Conservation (phyloP, 1,140 invertebrate species). For the Homarus americanus region DNA sequence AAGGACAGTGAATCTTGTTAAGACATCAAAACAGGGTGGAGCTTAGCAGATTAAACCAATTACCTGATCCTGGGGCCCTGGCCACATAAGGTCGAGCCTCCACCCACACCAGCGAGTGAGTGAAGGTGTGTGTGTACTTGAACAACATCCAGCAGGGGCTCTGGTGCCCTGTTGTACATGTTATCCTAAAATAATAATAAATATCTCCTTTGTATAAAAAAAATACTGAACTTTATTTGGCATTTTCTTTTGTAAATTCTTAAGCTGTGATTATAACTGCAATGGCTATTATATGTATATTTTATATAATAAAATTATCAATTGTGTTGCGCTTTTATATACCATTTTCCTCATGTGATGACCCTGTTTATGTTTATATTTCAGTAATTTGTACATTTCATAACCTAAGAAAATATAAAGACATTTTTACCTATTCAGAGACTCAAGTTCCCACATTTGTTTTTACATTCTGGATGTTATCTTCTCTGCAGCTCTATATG, state of each 20-base stretch:
- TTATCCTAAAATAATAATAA: background rate
- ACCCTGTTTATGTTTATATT: no score
- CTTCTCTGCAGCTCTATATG: no score
- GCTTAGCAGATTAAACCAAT: no score
- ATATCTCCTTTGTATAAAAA: slow-evolving; percentile 15
- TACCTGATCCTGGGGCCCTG: no score
- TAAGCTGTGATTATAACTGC: slow-evolving; percentile 67
- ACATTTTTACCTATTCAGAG: no score
- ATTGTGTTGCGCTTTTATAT: background rate
- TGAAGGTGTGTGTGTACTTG: background rate
- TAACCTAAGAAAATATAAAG: no score
- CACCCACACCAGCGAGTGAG: background rate
- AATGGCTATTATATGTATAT: slow-evolving; percentile 70
- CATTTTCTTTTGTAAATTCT: slow-evolving; percentile 68
- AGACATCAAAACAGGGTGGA: no score
- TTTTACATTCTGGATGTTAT: no score
- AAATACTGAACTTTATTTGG: slow-evolving; percentile 9
- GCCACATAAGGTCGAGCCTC: background rate
- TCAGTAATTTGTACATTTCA: no score
- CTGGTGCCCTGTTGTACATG: background rate
- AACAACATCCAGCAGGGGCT: background rate
- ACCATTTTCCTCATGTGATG: background rate
- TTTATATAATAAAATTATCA: slow-evolving; percentile 61
- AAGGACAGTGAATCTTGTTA: no score
- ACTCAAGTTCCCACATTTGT: no score